phyloP scores from a whole-genome alignment of 2,797 vertebrate species.

The Danionella dracula region DNA sequence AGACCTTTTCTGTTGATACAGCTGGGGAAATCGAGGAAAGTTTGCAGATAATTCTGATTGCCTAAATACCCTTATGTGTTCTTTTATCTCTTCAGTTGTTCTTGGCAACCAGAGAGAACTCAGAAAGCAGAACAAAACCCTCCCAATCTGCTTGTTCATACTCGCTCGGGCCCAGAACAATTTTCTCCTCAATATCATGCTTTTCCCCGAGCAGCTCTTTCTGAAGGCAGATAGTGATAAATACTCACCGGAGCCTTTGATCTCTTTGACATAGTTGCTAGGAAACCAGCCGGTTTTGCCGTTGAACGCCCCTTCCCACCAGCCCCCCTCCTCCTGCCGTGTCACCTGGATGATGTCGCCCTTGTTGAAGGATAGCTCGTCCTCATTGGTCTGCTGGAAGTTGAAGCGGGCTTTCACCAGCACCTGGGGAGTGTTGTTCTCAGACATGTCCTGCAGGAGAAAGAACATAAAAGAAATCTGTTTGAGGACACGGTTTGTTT shows the following conservation, averaged over 20 bases:
- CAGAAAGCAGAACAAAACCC: not conserved
- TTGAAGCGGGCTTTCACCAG: slow-evolving; percentile 93
- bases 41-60: not conserved
- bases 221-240: not conserved
- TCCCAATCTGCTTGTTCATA: not conserved
- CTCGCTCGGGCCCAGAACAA: not conserved
- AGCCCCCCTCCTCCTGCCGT: slow-evolving; percentile 95
- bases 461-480: not conserved
- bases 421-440: slow-evolving; percentile 85
- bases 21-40: not conserved
- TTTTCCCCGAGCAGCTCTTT: not conserved
- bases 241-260: slow-evolving; percentile 90
- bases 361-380: slow-evolving; percentile 93
- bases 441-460: slow-evolving; percentile 88
- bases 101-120: not conserved
- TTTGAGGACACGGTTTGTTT: not conserved
- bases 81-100: not conserved
- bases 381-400: slow-evolving; percentile 97
- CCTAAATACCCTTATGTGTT: too few species aligned
- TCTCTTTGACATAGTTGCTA: slow-evolving; percentile 95
- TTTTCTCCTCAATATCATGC: not conserved
- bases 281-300: slow-evolving; percentile 97
- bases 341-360: slow-evolving; percentile 92
- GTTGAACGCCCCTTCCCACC: slow-evolving; percentile 91
- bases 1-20: not conserved